Evolutionary conservation across 2,113 vertebrate genomes (phyloP), one percentile per base, ranked within the genome.

Genomic region (Alethe castanea): DNA sequence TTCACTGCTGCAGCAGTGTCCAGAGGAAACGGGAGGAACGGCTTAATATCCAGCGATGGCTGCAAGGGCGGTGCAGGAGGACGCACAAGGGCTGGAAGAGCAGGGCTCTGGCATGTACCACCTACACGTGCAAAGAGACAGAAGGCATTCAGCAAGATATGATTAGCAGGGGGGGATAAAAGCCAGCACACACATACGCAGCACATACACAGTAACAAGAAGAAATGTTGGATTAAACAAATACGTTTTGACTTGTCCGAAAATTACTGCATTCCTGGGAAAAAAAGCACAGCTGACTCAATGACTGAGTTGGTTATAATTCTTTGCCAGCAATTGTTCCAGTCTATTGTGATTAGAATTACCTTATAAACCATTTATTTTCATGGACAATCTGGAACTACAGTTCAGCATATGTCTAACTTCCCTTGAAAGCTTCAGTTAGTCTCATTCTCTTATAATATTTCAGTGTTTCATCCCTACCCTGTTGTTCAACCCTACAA

Each of bases 51-150:
- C 98, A 99, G 97, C 16, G 99, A 98, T 3, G 98, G 98, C 62
- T 99, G 99, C 96, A 99, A 36, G 66, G 98, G 95, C 9, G 99
- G 98, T 45, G 99, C 97, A 88, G 99, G 96, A 93, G 99, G 98
- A 73, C 98, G 99, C 94, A 99, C 94, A 95, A 99, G 98, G 92
- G 99, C 97, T 81, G 99, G 99, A 98, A 99, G 97, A 95, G 99
- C 98, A 96, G 98, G 98, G 97, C 98, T 99, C 96, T 99, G 99
- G 98, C 99, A 99, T 79, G 98, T 98, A 96, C 99, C 99, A 98
- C 99, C 99, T 99, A 85, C 6, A 82, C 3, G 77, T 15, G 47
- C 81, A 66, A 86, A 97, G 91, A 96, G 40, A 92, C 61, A 97
- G 38, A 33, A 67, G 33, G 31, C 28, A 19, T 36, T 97, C 90